A percentile compares a stretch with the other conserved stretches of the same genome.
These are phyloP conservation scores for Arvicanthis niloticus DNA, from an alignment of 2,113 vertebrate species.

Conservation along the genomic window DNA sequence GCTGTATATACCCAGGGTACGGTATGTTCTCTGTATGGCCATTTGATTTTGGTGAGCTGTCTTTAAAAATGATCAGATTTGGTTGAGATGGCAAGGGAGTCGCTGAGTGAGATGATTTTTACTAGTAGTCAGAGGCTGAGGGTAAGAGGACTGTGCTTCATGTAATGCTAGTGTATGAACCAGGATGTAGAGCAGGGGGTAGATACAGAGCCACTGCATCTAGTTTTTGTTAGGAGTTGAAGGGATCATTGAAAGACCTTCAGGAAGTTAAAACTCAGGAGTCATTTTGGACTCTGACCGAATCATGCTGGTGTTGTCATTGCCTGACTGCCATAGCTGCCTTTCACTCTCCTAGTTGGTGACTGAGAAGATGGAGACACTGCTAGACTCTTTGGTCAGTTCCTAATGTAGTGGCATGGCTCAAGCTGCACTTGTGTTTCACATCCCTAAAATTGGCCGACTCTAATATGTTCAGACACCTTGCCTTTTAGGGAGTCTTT, in stretches of 20 bases:
- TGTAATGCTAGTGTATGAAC: neutral
- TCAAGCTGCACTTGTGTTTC: neutral
- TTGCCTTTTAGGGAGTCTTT: neutral
- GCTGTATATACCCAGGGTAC: neutral
- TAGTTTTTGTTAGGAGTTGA: neutral
- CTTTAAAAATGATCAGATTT: neutral
- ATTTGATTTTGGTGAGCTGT: neutral
- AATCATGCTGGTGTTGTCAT: neutral
- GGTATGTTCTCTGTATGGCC: neutral
- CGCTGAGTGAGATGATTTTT: neutral
- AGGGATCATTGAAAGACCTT: neutral
- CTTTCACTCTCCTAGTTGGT: neutral
- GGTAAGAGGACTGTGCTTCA: neutral
- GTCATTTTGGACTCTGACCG: neutral
- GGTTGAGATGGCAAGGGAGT: neutral
- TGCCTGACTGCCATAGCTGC: neutral
- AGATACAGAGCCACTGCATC: neutral
- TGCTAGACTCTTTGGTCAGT: neutral
- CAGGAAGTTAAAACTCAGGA: neutral
- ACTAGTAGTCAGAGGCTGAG: neutral
- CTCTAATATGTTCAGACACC: neutral
- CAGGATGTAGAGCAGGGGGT: neutral
- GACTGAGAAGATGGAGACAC: neutral
- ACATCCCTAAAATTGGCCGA: neutral
- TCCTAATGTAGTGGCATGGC: neutral